Base-by-base conservation (phyloP, 1,140 invertebrate species). In the Plodia interpunctella region DNA sequence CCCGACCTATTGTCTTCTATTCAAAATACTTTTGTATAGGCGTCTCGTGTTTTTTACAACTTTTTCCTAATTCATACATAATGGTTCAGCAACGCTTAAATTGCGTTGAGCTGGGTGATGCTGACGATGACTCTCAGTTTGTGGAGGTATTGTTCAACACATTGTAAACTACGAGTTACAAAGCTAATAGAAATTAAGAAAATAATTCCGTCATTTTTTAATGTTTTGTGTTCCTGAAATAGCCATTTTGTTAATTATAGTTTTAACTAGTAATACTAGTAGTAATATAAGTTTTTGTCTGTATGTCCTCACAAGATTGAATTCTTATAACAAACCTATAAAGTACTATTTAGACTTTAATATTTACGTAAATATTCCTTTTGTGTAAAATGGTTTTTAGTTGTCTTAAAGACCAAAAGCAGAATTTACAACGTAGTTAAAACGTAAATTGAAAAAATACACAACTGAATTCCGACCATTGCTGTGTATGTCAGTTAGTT, bases 1-100 rank as follows among this genome's bases (percentile, higher is more conserved):
- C 66, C 68, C 55, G 66, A 52, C 63, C 73, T 54, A 83, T 87
- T 87, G 83, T 87, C 74, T 79, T 66, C 72, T 74, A 72, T 75
- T 74, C 68, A 82, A 80, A 44, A 80, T 75, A 70, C 60, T 70
- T 70, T 66, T 65, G 71, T 73, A 73, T 72, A 73, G 67, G 67
- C 65, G 78, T 72, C 68, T 59, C 68, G 38, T 44, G 5, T 44
- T 44, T 44, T 44, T 44, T 44, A 15, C 38, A 15, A 44, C 38
- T 44, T 44, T 35, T 44, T 44, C 13, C 38, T 44, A 44, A 15
- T 44, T 35, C 13, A 9, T 68, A 70, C 65, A 69, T 65, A 62
- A 75, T 60, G 65, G 59, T 72, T 80, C 69, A 75, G 67, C 68
- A 71, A 54, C 35, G 58, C 60, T 70, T 63, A 44, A 44, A 44